Evolutionary conservation across 1,140 invertebrate genomes (phyloP), one percentile per base, ranked within the genome.

Genomic region (Drosophila setifemur): DNA sequence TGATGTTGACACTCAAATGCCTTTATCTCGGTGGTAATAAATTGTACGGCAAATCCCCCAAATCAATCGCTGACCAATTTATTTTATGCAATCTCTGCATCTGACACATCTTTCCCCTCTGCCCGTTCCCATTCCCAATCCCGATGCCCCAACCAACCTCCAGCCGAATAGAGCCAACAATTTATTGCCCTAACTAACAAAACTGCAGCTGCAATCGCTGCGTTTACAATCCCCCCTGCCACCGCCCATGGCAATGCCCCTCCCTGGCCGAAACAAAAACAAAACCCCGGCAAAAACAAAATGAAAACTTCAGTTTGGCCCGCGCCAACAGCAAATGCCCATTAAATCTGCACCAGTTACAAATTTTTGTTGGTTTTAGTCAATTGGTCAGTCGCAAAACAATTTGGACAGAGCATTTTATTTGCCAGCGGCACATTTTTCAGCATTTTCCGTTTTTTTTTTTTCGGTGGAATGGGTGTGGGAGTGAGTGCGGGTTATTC

Each of bases 351-450:
- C 47, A 66, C 26, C 50, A 49, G 47, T 43, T 54, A 52, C 40
- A 67, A 54, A 43, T 58, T 74, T 50, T 39, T 72, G 33, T 55
- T 68, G 50, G 58, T 53, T 72, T 75, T 82, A 68, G 68, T 76
- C 78, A 77, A 82, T 71, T 85, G 79, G 73, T 85, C 73, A 78
- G 64, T 73, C 64, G 79, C 42, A 83, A 85, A 83, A 83, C 79
- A 85, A 83, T 83, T 83, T 78, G 61, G 76, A 55, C 73, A 64
- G 61, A 31, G 61, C 52, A 66, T 66, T 81, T 81, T 66, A 74
- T 81, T 61, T 72, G 47, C 33, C 37, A 37, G 37, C 47, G 44
- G 42, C 28, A 42, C 64, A 55, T 69, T 29, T 69, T 70, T 29
- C 25, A 39, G 53, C 25, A 9, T 21, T 55, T 47, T 25, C 19